A percentile compares a stretch with the other conserved stretches of the same genome.
phyloP scores from a whole-genome alignment of 2,797 vertebrate species.

The Sebastes taczanowskii region DNA sequence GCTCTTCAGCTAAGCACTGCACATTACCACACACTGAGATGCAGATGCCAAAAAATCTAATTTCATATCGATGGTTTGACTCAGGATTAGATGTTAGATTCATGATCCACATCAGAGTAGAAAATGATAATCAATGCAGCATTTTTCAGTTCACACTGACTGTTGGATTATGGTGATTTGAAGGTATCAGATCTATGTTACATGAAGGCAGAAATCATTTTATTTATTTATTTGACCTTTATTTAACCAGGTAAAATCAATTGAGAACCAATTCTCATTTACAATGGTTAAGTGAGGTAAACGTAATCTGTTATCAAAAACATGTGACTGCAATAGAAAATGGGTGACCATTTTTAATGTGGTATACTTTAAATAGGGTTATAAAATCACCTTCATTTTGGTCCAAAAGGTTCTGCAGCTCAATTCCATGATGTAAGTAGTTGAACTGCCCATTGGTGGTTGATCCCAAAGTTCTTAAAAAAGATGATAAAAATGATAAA shows the following conservation, averaged over 20 bases:
- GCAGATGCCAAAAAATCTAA: background rate
- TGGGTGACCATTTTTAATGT: background rate
- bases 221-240: too few relatives aligned
- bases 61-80: background rate
- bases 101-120: background rate
- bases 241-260: too few relatives aligned
- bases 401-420: too few relatives aligned
- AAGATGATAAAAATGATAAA: too few relatives aligned
- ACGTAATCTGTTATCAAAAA: background rate
- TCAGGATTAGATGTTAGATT: background rate
- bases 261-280: too few relatives aligned
- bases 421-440: too few relatives aligned
- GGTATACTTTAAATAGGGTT: background rate
- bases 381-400: too few relatives aligned
- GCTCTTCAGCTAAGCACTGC: background rate
- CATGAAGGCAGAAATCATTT: background rate
- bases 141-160: background rate
- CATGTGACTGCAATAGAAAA: background rate
- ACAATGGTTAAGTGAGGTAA: background rate
- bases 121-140: background rate
- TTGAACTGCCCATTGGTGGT: too few relatives aligned
- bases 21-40: background rate
- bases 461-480: too few relatives aligned
- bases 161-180: background rate
- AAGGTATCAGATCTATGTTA: background rate